Conservation (phyloP, 2,888 invertebrate species). For the Mamestra brassicae region DNA sequence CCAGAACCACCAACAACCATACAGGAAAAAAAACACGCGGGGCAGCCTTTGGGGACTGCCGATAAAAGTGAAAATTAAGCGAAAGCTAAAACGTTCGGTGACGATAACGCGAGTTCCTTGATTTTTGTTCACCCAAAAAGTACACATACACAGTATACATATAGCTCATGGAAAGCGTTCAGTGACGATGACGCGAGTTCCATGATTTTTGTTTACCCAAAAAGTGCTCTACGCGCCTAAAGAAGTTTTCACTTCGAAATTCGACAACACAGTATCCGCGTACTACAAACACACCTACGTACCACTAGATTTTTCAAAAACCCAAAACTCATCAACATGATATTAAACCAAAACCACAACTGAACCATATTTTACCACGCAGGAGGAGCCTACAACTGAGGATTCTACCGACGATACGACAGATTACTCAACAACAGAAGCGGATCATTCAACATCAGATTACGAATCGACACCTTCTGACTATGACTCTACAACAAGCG, state of each 20-base stretch:
- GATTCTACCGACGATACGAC: not conserved
- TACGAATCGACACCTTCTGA: not conserved
- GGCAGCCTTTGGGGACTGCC: too few relatives aligned
- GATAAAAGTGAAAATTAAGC: too few relatives aligned
- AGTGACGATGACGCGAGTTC: too few relatives aligned
- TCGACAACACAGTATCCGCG: not conserved
- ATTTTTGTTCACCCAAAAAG: too few relatives aligned
- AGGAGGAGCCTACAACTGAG: not conserved
- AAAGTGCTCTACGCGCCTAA: too few relatives aligned
- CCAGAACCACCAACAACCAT: not conserved
- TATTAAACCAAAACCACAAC: not conserved
- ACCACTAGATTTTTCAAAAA: not conserved
- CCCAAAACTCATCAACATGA: constrained; percentile 25
- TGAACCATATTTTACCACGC: not conserved
- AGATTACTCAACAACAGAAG: constrained; percentile 1
- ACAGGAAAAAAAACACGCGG: not conserved
- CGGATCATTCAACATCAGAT: constrained; percentile 6
- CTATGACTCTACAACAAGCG: constrained; percentile 6
- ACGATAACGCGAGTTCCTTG: too few relatives aligned
- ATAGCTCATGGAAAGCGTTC: too few relatives aligned
- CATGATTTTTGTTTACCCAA: too few relatives aligned
- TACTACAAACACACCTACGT: not conserved
- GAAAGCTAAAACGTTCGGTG: too few relatives aligned
- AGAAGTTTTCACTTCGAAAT: too few relatives aligned
- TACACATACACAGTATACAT: too few relatives aligned